phyloP scores from a whole-genome alignment of 2,113 vertebrate genomes.

The Pteronura brasiliensis region DNA sequence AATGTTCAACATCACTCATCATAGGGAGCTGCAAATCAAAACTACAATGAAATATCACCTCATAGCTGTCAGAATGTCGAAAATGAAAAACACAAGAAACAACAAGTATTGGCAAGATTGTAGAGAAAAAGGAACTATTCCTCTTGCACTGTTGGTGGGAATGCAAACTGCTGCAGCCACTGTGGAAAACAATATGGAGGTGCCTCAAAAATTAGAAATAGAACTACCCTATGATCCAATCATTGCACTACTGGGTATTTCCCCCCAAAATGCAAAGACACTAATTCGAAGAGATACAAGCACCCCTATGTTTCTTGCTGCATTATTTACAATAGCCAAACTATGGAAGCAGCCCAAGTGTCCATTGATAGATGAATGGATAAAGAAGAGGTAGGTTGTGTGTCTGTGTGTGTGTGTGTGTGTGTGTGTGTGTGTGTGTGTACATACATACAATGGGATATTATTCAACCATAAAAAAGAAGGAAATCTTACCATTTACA shows the following conservation, averaged over 20 bases:
- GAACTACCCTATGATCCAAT: not conserved
- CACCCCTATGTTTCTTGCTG: not conserved
- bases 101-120: not conserved
- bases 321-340: not conserved
- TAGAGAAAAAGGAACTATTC: not conserved
- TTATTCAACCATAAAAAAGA: not conserved
- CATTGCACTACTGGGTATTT: not conserved
- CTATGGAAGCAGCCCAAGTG: not conserved
- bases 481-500: not conserved
- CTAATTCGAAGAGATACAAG: not conserved
- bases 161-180: not conserved
- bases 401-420: no score
- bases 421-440: no score
- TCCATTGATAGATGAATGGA: not conserved
- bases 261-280: not conserved
- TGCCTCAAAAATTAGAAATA: not conserved
- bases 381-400: not conserved
- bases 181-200: not conserved
- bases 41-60: not conserved
- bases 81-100: not conserved
- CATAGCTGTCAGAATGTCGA: not conserved
- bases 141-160: not conserved
- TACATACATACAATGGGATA: not conserved
- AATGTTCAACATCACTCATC: not conserved
- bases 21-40: not conserved